A percentile compares a stretch with the other conserved stretches of the same genome.
Conservation (phyloP, 2,888 invertebrate species). For the Rhagium mordax region DNA sequence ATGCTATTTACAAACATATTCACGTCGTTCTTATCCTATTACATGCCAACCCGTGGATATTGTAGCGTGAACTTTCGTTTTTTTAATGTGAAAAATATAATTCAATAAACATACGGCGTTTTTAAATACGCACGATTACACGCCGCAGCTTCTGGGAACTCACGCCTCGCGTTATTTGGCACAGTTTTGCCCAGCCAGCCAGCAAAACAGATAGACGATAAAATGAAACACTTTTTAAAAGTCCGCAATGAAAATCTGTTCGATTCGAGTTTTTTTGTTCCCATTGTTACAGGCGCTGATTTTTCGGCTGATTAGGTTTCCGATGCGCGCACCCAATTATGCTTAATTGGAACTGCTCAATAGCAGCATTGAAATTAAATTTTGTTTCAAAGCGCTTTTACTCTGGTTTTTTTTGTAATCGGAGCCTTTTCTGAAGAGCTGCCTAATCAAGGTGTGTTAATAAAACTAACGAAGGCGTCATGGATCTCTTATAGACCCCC, state of each 20-base stretch:
- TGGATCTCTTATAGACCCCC: too few relatives aligned
- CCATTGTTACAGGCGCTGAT: slow-evolving; percentile 11
- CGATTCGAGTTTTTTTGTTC: neutral
- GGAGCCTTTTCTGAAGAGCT: neutral
- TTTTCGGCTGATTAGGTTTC: slow-evolving; percentile 20
- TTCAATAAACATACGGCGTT: neutral
- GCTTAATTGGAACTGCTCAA: slow-evolving; percentile 2
- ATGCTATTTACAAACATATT: too few relatives aligned
- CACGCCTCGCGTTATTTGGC: neutral
- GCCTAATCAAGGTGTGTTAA: too few relatives aligned
- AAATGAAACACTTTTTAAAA: neutral
- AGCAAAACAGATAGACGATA: neutral
- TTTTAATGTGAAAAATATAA: neutral
- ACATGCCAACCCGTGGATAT: neutral
- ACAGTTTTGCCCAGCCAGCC: neutral
- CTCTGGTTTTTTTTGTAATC: slow-evolving; percentile 8
- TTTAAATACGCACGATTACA: neutral
- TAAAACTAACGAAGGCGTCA: too few relatives aligned
- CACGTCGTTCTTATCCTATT: neutral
- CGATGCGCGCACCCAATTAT: slow-evolving; percentile 17
- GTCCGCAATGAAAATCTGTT: neutral
- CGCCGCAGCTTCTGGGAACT: neutral
- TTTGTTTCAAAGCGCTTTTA: slow-evolving; percentile 11
- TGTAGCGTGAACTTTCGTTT: neutral
- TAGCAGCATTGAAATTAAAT: slow-evolving; percentile 7